Base-by-base conservation (phyloP, 2,113 vertebrate genomes). In the Nematolebias whitei region DNA sequence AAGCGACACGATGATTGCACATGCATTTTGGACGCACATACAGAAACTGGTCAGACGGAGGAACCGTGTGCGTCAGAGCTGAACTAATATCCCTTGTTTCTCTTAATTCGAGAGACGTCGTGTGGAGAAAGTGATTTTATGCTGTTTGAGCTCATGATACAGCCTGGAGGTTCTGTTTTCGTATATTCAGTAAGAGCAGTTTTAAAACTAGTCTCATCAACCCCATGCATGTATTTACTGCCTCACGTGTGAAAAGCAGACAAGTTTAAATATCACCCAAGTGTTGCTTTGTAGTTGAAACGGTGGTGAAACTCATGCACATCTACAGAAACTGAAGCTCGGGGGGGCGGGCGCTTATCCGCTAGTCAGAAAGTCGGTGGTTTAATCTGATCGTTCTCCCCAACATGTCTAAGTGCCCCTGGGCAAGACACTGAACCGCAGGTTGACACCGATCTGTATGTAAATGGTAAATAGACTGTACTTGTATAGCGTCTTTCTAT, bases 1-100 rank as follows among this genome's bases (percentile, higher is more conserved):
- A 61, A 35, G 26, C 26, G 20, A 56, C 62, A 65, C 24, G 50
- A 23, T 20, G 52, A 48, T 10, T 44, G 50, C 39, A 62, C 32
- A 22, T 23, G 23, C 5, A 38, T 8, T 13, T n/a, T 53, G 32
- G 43, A 35, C 39, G 39, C 19, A 41, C 23, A 8, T 26, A n/a
- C 7, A 10, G 32, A 48, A 23, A 43, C 14, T 50, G 5, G 13
- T 26, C 1, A 44, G 4, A 47, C 49, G 12, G 7, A 14, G 14
- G 29, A 11, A 18, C 47, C 32, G 16, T 26, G 22, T 26, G 15
- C 10, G 38, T 24, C 40, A 43, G 24, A 43, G 39, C 22, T 58
- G 55, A 22, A 43, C 39, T 18, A 16, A 11, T 43, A 12, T 43
- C 10, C 43, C 9, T 18, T 26, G 22, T 43, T 43, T 9, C 20